phyloP scores from a whole-genome alignment of 2,888 invertebrate species.

The Brenthis ino region DNA sequence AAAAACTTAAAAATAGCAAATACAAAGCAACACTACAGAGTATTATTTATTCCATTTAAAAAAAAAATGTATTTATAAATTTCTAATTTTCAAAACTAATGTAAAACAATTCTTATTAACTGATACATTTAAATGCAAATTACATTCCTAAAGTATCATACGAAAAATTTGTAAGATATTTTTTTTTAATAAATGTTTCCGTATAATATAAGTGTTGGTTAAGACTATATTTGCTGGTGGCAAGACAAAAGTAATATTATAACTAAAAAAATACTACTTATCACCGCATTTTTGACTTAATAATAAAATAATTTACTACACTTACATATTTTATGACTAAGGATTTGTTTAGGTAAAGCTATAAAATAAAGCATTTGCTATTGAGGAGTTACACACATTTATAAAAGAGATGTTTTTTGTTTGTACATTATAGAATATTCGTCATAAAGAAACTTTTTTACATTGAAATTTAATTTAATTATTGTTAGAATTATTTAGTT shows the following conservation, averaged over 20 bases:
- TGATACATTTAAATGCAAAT: no score
- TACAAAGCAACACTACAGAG: no score
- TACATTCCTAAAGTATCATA: not conserved
- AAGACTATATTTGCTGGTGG: no score
- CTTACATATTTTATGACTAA: conserved; percentile 33
- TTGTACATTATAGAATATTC: not conserved
- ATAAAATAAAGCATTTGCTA: conserved; percentile 12
- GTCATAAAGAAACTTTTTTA: not conserved
- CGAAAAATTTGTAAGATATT: not conserved
- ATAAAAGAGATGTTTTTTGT: not conserved
- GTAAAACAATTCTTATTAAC: no score
- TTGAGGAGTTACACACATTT: not conserved
- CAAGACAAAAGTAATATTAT: not conserved
- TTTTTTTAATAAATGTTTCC: no score
- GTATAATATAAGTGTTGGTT: no score
- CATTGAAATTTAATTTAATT: not conserved
- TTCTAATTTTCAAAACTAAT: no score
- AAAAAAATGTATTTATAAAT: no score
- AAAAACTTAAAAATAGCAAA: no score
- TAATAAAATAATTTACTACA: conserved; percentile 27
- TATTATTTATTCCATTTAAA: no score
- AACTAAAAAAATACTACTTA: not conserved
- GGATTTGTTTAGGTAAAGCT: conserved; percentile 29
- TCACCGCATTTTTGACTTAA: conserved; percentile 3
- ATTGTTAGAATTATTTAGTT: no score